Conservation (phyloP, 2,797 vertebrate species). For the Apogon hyalosoma region DNA sequence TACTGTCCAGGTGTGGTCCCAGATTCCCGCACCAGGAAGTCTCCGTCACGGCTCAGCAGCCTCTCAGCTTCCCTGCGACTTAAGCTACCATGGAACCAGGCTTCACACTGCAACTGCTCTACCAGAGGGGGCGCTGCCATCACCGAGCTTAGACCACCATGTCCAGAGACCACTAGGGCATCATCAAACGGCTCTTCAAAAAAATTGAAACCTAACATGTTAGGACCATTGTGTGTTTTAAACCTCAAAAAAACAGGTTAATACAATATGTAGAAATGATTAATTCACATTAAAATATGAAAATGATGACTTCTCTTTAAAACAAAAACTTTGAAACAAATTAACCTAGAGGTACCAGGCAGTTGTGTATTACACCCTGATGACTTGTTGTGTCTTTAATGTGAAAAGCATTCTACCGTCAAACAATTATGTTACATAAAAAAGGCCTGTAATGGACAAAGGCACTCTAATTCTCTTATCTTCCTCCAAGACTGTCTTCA, state of each 20-base stretch:
- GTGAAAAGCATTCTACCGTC: constrained; percentile 36
- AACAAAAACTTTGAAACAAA: constrained; percentile 5
- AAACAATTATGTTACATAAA: constrained; percentile 55
- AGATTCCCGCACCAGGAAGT: constrained; percentile 97
- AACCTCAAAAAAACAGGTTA: not conserved
- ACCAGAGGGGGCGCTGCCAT: constrained; percentile 88
- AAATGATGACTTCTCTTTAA: constrained; percentile 1
- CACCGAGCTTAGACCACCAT: constrained; percentile 63
- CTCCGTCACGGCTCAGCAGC: constrained; percentile 91
- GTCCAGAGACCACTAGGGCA: constrained; percentile 86
- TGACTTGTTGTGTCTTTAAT: constrained; percentile 36
- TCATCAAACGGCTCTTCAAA: constrained; percentile 94
- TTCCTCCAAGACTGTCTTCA: constrained; percentile 38
- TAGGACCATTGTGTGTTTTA: not conserved
- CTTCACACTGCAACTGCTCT: constrained; percentile 91
- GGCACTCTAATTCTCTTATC: constrained; percentile 56
- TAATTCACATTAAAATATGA: too few relatives aligned
- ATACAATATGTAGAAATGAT: not conserved
- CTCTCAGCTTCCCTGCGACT: constrained; percentile 93
- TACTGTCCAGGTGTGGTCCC: constrained; percentile 96
- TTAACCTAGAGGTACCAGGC: constrained; percentile 14
- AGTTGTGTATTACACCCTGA: constrained; percentile 27
- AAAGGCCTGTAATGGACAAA: constrained; percentile 57
- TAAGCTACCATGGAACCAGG: constrained; percentile 96
- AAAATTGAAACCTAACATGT: constrained; percentile 2